Evolutionary conservation across 1,140 invertebrate species (phyloP).

Genomic region (Arion vulgaris): DNA sequence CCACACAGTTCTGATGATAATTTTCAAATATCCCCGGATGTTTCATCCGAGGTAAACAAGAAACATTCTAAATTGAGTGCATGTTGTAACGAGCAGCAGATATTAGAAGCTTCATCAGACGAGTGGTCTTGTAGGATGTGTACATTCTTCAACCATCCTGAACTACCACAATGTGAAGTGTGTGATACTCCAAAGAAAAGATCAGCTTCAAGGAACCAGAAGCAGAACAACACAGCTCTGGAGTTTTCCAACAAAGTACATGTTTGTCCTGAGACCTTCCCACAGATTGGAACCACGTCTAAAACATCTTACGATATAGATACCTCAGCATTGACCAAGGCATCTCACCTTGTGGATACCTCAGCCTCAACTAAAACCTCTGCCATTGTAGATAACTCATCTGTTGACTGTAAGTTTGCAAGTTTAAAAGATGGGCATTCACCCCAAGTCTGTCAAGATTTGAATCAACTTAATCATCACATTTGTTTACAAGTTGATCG

Average conservation of each 20-base stretch:
- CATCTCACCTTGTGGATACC: too few species aligned
- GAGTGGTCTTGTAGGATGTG: conserved; percentile 57
- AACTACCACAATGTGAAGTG: conserved; percentile 62
- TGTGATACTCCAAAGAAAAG: conserved; percentile 58
- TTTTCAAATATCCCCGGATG: too few species aligned
- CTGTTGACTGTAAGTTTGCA: too few species aligned
- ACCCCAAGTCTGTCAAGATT: too few species aligned
- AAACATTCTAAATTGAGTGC: too few species aligned
- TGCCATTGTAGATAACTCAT: too few species aligned
- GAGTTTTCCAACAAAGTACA: neutral
- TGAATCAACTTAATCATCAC: too few species aligned
- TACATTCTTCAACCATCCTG: conserved; percentile 61
- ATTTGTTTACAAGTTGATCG: too few species aligned
- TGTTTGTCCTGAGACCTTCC: neutral
- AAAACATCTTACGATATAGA: neutral
- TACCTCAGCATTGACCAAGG: neutral
- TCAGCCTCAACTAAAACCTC: too few species aligned
- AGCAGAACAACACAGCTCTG: neutral
- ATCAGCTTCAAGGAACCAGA: neutral
- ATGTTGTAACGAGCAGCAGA: neutral
- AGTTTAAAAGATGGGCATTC: too few species aligned
- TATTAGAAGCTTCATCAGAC: neutral
- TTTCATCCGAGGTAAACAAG: too few species aligned
- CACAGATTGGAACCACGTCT: neutral
- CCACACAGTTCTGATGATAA: too few species aligned